Conservation (phyloP, 1,140 invertebrate genomes). For the Drosophila ohnishii region DNA sequence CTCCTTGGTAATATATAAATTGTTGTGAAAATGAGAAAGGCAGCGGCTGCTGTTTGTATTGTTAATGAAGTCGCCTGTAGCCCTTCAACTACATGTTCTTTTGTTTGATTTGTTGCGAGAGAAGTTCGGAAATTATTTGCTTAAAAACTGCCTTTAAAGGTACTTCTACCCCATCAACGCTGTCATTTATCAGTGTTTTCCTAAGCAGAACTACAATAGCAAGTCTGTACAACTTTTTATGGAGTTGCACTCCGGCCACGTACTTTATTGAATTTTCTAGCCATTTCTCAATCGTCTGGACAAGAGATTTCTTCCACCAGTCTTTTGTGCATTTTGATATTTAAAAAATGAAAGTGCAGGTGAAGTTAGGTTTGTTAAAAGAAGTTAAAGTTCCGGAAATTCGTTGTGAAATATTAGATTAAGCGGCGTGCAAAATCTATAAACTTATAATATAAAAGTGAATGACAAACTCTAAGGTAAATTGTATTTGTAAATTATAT, state of each 20-base stretch:
- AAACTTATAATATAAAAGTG: too few relatives aligned
- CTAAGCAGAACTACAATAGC: neutral
- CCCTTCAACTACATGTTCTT: conserved; percentile 18
- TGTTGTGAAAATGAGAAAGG: conserved; percentile 39
- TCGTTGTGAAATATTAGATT: neutral
- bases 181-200: neutral
- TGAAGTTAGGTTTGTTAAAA: neutral
- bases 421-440: too few relatives aligned
- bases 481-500: too few relatives aligned
- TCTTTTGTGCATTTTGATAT: neutral
- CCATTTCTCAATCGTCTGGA: conserved; percentile 13
- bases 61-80: conserved; percentile 42
- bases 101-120: conserved; percentile 32
- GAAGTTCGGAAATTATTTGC: conserved; percentile 21
- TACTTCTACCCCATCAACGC: neutral
- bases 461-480: too few relatives aligned
- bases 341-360: neutral
- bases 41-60: conserved; percentile 32
- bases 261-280: conserved; percentile 40
- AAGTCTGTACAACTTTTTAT: conserved; percentile 29
- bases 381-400: neutral
- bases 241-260: conserved; percentile 20
- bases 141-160: neutral
- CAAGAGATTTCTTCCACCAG: neutral
- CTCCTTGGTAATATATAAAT: conserved; percentile 21